phyloP scores from a whole-genome alignment of 2,113 vertebrate genomes.

The Epinephelus lanceolatus region DNA sequence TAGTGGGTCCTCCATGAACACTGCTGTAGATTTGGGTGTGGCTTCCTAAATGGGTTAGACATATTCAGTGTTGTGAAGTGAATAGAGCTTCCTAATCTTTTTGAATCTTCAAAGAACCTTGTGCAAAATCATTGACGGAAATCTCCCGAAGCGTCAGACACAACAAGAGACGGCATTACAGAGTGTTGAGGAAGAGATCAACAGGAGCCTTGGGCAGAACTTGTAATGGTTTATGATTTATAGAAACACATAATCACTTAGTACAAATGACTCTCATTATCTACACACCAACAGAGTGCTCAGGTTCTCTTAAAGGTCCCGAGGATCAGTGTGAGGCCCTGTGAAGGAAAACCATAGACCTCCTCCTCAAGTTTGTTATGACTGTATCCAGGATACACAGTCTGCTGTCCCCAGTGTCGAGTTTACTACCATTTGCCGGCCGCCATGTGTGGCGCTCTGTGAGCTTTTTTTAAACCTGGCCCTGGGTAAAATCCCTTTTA shows the following conservation, averaged over 20 bases:
- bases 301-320: not conserved
- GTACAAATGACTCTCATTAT: constrained; percentile 23
- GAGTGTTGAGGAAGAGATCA: not conserved
- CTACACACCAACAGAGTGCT: not conserved
- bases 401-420: constrained; percentile 42
- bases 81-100: constrained; percentile 28
- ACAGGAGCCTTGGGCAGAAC: not conserved
- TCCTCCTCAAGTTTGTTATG: constrained; percentile 68
- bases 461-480: constrained; percentile 79
- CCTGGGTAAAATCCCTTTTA: constrained; percentile 59
- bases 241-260: constrained; percentile 11
- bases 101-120: constrained; percentile 3
- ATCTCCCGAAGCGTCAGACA: not conserved
- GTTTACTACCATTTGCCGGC: constrained; percentile 51
- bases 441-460: constrained; percentile 26
- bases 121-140: constrained; percentile 18
- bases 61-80: not conserved
- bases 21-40: constrained; percentile 51
- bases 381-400: constrained; percentile 78
- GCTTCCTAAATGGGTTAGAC: constrained; percentile 51
- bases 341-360: constrained; percentile 26
- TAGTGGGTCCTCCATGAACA: not conserved
- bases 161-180: not conserved
- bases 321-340: constrained; percentile 33
- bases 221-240: not conserved